These are phyloP conservation scores for Blastobasis adustella DNA, from an alignment of 2,888 invertebrate species.

Conservation along the genomic window DNA sequence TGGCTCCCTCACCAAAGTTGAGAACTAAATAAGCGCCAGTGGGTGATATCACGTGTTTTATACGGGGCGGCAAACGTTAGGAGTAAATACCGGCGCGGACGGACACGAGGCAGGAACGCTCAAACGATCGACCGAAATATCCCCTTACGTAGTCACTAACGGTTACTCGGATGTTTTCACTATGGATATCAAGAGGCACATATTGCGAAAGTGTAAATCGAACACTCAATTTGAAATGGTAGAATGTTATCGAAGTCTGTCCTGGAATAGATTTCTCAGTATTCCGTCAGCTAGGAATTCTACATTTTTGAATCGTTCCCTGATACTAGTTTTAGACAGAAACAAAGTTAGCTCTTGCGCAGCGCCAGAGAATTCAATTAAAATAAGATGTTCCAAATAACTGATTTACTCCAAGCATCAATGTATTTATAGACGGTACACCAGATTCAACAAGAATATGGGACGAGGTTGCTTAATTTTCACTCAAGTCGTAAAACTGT, in stretches of 20 bases:
- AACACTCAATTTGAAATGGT: neutral
- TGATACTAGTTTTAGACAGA: too few species aligned
- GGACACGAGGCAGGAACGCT: conserved; percentile 59
- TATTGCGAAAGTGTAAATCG: neutral
- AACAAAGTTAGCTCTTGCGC: too few species aligned
- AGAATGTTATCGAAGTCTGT: too few species aligned
- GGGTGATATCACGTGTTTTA: conserved; percentile 71
- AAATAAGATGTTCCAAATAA: neutral
- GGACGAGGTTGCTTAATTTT: conserved; percentile 34
- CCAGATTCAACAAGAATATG: conserved; percentile 31
- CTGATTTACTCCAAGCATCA: conserved; percentile 16
- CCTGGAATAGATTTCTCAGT: too few species aligned
- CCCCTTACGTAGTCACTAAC: conserved; percentile 44
- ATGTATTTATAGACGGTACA: conserved; percentile 33
- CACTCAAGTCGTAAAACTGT: conserved; percentile 5
- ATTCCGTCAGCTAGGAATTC: neutral
- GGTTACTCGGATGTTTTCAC: conserved; percentile 34
- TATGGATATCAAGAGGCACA: conserved; percentile 19
- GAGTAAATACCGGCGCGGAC: conserved; percentile 61
- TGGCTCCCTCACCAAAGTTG: conserved; percentile 70
- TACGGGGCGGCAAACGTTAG: conserved; percentile 52
- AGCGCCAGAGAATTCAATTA: too few species aligned
- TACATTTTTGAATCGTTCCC: neutral
- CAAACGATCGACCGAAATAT: conserved; percentile 62
- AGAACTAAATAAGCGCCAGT: conserved; percentile 66